Evolutionary conservation across 2,113 vertebrate species (phyloP).

Genomic region (Cygnus atratus): DNA sequence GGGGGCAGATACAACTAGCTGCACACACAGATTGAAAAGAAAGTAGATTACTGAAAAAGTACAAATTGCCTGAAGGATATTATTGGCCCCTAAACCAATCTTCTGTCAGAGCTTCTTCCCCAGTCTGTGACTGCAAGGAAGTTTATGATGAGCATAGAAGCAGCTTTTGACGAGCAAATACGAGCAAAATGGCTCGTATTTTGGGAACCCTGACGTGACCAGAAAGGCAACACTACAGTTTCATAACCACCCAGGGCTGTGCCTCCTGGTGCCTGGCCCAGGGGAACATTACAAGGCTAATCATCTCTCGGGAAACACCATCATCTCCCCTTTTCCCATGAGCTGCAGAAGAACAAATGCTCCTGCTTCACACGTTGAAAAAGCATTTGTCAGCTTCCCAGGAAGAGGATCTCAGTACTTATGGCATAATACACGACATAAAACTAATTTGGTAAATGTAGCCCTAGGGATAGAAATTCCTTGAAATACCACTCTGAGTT

Average conservation of each 20-base stretch:
- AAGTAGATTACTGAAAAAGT: background rate
- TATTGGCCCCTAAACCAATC: background rate
- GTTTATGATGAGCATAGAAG: background rate
- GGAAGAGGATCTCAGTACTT: background rate
- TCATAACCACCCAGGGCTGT: background rate
- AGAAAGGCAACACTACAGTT: background rate
- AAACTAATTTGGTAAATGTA: background rate
- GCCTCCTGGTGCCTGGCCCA: background rate
- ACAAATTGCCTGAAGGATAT: background rate
- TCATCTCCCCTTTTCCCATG: background rate
- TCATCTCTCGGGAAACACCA: background rate
- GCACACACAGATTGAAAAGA: background rate
- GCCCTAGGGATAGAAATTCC: background rate
- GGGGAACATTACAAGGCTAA: background rate
- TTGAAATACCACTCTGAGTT: background rate
- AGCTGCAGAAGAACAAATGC: background rate
- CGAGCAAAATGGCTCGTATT: background rate
- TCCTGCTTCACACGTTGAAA: background rate
- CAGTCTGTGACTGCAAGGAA: background rate
- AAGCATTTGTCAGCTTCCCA: constrained; percentile 9
- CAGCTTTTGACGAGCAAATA: too few relatives aligned
- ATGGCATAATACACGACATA: background rate
- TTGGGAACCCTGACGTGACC: background rate
- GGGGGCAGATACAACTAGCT: background rate
- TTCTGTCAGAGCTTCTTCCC: background rate